Conservation (phyloP, 92 coral and sea anemone genomes). For the Zoanthus sansibaricus region DNA sequence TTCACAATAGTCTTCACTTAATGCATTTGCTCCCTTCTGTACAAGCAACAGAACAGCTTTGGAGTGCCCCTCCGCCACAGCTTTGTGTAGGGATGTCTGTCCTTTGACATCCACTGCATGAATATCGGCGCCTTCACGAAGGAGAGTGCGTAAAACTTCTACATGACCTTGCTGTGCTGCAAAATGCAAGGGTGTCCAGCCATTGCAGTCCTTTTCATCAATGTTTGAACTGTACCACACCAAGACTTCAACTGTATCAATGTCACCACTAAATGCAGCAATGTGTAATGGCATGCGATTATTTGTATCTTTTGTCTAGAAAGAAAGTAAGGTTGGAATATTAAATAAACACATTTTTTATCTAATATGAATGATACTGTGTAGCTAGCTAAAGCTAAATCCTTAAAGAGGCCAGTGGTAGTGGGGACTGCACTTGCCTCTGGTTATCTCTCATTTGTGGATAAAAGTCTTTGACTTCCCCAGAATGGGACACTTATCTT, state of each 20-base stretch:
- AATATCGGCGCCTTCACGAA: slow-evolving; percentile 37
- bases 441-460: too few species aligned
- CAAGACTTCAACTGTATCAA: slow-evolving; percentile 31
- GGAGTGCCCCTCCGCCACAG: slow-evolving; percentile 24
- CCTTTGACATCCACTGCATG: slow-evolving; percentile 32
- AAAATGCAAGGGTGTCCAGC: slow-evolving; percentile 38
- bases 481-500: too few species aligned
- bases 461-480: too few species aligned
- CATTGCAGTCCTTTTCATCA: slow-evolving; percentile 21
- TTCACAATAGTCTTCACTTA: slow-evolving; percentile 31
- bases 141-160: slow-evolving; percentile 25
- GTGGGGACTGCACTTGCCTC: too few species aligned
- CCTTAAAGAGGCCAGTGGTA: too few species aligned
- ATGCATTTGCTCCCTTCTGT: slow-evolving; percentile 32
- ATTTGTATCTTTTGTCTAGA: slow-evolving; percentile 3
- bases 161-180: slow-evolving; percentile 30
- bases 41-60: slow-evolving; percentile 16
- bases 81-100: slow-evolving; percentile 30
- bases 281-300: slow-evolving; percentile 22
- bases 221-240: slow-evolving; percentile 35
- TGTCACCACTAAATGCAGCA: slow-evolving; percentile 38
- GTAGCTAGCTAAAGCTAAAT: too few species aligned
- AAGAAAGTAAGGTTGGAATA: not conserved
- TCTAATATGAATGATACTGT: too few species aligned
- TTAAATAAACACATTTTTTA: too few species aligned